Evolutionary conservation across 2,113 vertebrate genomes (phyloP), one percentile per base, ranked within the genome.

Genomic region (Montifringilla adamsi): DNA sequence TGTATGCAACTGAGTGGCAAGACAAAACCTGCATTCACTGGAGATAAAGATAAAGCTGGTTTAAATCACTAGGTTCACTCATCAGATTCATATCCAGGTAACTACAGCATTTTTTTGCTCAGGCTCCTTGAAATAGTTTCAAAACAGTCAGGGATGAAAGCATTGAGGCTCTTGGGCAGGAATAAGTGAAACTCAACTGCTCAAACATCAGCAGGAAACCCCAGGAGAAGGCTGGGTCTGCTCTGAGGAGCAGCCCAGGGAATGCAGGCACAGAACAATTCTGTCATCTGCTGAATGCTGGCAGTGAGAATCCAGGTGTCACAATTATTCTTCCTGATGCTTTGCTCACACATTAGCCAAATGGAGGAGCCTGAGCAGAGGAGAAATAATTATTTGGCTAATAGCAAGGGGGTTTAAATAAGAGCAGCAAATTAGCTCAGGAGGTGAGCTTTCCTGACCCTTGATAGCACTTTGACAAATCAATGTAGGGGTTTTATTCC

Each of bases 391-490:
- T 90, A 78, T 89, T 82, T 46, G 8, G 52, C 56, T 67, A 88
- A 88, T 59, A 90, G 26, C 59, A 84, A 91, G 17, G n/a, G 9
- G 37, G 92, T 93, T 95, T 68, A 88, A 93, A 56, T 66, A 66
- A 81, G 60, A 52, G 5, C 50, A 66, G 39, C 31, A 81, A 80
- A 92, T 82, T 69, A 88, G 74, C 69, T 49, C 50, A 77, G 52
- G 44, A 43, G 75, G 47, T 60, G 68, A 90, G 78, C 55, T 92
- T 86, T 82, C 68, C 81, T 90, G 63, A 90, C 68, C 72, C 72
- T 81, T 31, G 35, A 55, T 11, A 91, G 62, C 39, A 56, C 56
- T 88, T 56, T 86, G 72, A 88, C 58, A 94, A 88, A 94, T 79
- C 68, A 67, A 2, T 43, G 74, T 13, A 53, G 30, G 33, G 4